A percentile compares a stretch with the other conserved stretches of the same genome.
Conservation (phyloP, 2,113 vertebrate species). For the Synodontis membranacea region DNA sequence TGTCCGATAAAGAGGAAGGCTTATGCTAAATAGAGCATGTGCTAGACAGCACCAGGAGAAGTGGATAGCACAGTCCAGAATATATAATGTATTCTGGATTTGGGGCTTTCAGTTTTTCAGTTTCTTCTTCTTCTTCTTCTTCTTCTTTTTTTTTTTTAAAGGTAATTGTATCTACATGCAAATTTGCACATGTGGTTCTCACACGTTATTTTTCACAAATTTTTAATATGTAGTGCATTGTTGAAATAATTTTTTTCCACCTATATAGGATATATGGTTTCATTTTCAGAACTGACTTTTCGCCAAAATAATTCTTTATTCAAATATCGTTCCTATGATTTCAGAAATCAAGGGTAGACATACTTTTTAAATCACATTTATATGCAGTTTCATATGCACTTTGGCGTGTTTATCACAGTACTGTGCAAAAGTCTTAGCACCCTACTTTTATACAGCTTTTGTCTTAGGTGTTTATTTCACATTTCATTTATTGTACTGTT, state of each 20-base stretch:
- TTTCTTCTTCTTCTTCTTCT: no score
- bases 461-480: not conserved
- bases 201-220: not conserved
- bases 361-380: not conserved
- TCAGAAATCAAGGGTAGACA: not conserved
- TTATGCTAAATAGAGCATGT: constrained; percentile 25
- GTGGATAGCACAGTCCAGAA: not conserved
- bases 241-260: not conserved
- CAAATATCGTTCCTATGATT: not conserved
- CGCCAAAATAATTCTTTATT: not conserved
- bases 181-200: not conserved
- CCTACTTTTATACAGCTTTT: not conserved
- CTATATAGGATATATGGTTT: not conserved
- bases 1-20: not conserved
- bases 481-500: not conserved
- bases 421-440: not conserved
- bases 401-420: not conserved
- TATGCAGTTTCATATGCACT: not conserved
- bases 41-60: not conserved
- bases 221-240: not conserved
- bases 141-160: not conserved
- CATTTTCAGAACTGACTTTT: not conserved
- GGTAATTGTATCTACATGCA: not conserved
- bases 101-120: not conserved
- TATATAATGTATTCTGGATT: not conserved